Conservation (phyloP, 2,888 invertebrate species). For the Meliscaeva auricollis region DNA sequence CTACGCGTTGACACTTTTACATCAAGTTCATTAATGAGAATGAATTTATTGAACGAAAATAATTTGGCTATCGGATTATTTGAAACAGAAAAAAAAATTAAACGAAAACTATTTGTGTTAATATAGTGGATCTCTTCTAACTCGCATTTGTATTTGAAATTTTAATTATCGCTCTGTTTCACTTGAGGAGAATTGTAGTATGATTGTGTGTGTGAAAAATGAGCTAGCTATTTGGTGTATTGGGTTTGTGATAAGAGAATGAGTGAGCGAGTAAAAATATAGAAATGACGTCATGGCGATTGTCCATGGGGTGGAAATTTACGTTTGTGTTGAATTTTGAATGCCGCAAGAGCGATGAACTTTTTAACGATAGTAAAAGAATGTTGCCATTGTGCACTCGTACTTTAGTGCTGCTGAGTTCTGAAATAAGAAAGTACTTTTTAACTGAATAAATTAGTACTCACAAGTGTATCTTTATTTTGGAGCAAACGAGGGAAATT, state of each 20-base stretch:
- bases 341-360: constrained; percentile 41
- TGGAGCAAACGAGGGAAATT: too few relatives aligned
- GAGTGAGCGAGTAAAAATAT: constrained; percentile 42
- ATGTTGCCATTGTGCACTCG: constrained; percentile 14
- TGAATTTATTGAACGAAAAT: constrained; percentile 65
- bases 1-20: constrained; percentile 73
- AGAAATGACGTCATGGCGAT: constrained; percentile 64
- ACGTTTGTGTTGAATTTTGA: constrained; percentile 13
- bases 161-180: constrained; percentile 39
- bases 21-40: constrained; percentile 70
- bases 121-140: constrained; percentile 40
- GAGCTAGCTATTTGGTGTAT: constrained; percentile 6
- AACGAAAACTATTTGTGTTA: constrained; percentile 31
- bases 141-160: constrained; percentile 70
- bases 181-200: constrained; percentile 10
- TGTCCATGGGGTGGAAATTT: constrained; percentile 26
- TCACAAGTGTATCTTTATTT: too few relatives aligned
- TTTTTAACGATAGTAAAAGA: constrained; percentile 52
- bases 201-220: constrained; percentile 16
- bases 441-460: neutral
- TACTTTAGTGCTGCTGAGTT: neutral
- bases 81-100: constrained; percentile 43
- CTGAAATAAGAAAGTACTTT: neutral
- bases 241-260: constrained; percentile 19
- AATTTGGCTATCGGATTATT: constrained; percentile 60